Evolutionary conservation across 2,113 vertebrate genomes (phyloP), one percentile per base, ranked within the genome.

Genomic region (Sula dactylatra): DNA sequence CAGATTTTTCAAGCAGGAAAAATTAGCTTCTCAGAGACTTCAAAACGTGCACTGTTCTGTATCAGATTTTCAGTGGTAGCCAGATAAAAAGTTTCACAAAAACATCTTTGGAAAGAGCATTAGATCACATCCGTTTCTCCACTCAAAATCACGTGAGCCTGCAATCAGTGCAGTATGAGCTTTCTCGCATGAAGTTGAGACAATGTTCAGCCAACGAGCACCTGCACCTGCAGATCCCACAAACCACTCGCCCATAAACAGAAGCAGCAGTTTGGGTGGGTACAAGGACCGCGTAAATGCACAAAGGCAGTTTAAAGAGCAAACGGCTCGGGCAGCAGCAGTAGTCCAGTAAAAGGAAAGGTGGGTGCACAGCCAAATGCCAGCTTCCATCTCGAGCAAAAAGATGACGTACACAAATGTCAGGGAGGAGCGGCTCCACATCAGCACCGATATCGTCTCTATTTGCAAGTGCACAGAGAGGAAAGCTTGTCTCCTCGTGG

Each of bases 151-250:
- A 82, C 1, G 2, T 6, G 45, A 90, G 73, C 26, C 44, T 77
- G 82, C 71, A 93, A 91, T 91, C 87, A 90, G 88, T 52, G 54
- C 45, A 72, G 18, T 24, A 24, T 11, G 72, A 88, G 69, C 45
- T 91, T 91, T 83, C 81, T 34, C 76, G 85, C 81, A 94, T 95
- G 83, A 95, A 90, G 59, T 93, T 96, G 70, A 97, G 79, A 21
- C 14, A 26, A n/a, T 15, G 31, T 54, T 69, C 61, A 80, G 45
- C 42, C 71, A 91, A 82, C 1, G 10, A 91, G 38, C 70, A 88
- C 62, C 86, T 91, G 71, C 66, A 88, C 84, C 77, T 89, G 91
- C 73, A 95, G 54, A 83, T n/a, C 66, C 54, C 62, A 76, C 81
- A 86, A 94, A 87, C 40, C 95, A 54, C 56, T 55, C 55, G 31